Evolutionary conservation across 2,113 vertebrate species (phyloP).

Genomic region (Paratilapia polleni): DNA sequence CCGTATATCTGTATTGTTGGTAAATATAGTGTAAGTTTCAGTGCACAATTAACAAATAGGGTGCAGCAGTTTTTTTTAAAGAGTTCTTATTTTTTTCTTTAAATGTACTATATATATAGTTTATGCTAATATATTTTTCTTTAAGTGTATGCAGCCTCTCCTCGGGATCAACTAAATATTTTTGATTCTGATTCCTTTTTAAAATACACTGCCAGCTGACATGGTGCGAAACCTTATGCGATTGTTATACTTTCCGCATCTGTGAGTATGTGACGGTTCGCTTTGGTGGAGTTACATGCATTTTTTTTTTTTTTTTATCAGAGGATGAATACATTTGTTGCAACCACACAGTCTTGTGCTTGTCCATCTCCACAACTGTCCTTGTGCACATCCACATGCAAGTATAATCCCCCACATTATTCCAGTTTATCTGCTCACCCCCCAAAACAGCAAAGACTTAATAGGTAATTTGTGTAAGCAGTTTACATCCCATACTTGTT

Average conservation of each 20-base stretch:
- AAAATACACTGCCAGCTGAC: background rate
- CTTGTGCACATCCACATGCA: rapidly evolving
- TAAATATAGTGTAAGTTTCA: background rate
- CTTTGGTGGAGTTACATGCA: background rate
- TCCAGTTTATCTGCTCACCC: background rate
- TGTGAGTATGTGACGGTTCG: background rate
- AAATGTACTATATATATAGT: background rate
- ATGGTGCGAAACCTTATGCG: background rate
- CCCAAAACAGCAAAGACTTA: too few relatives aligned
- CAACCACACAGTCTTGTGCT: background rate
- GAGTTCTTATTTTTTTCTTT: background rate
- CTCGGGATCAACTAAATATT: background rate
- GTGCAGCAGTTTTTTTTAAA: background rate
- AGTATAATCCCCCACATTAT: background rate
- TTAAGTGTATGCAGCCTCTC: background rate
- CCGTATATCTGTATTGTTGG: background rate
- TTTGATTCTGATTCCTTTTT: background rate
- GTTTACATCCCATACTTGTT: background rate
- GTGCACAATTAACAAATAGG: background rate
- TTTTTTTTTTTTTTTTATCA: background rate
- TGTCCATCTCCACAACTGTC: background rate
- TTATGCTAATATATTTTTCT: background rate
- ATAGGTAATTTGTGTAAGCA: too few relatives aligned
- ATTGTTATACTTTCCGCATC: slow-evolving; percentile 9
- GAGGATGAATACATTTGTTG: background rate